These are phyloP conservation scores for Grammomys dolichurus DNA, from an alignment of 2,113 vertebrate species.

Conservation along the genomic window DNA sequence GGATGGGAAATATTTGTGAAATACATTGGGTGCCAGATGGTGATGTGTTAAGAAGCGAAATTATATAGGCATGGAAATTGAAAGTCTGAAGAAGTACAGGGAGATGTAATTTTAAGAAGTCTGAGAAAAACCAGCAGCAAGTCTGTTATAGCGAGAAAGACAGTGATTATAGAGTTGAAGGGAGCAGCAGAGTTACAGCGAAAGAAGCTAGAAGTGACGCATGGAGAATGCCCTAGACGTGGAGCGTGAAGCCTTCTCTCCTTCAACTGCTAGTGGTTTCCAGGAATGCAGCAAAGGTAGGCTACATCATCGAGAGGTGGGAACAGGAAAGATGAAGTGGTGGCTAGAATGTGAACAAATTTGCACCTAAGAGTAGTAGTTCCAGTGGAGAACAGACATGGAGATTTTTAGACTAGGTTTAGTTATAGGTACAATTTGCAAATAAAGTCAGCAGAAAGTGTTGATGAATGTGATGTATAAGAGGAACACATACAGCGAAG, in stretches of 20 bases:
- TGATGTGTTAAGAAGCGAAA: slow-evolving; percentile 23
- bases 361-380: neutral
- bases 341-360: neutral
- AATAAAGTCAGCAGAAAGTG: neutral
- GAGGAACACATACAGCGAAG: neutral
- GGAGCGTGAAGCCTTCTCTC: neutral
- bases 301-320: neutral
- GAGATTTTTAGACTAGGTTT: neutral
- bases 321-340: neutral
- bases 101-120: neutral
- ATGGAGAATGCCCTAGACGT: neutral
- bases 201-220: neutral
- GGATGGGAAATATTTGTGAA: neutral
- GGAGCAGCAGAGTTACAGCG: neutral
- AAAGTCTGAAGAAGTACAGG: neutral
- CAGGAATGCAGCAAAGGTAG: neutral
- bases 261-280: neutral
- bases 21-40: neutral
- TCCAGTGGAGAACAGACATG: fast-evolving
- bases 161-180: fast-evolving
- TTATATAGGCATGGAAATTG: neutral
- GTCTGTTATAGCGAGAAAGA: neutral
- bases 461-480: neutral
- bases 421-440: neutral
- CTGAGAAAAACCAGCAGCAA: neutral